Evolutionary conservation across 1,140 invertebrate species (phyloP), one percentile per base, ranked within the genome.

Genomic region (Lutraria rhynchaena): DNA sequence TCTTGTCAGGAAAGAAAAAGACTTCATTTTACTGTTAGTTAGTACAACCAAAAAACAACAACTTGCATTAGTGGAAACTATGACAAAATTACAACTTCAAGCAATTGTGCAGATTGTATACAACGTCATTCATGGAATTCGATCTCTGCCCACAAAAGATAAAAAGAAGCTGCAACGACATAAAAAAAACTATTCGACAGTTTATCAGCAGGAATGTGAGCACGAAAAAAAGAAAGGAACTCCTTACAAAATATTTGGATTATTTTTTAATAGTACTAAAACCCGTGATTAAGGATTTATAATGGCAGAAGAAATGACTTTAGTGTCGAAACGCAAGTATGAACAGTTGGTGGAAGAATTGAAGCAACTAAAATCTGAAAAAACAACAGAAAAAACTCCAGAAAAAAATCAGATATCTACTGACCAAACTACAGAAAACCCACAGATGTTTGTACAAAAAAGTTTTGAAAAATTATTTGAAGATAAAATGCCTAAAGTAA

Each of bases 101-200:
- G 60, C 49, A 11, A 9, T 78, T 31, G 53, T 67, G 33, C 49
- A 80, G 29, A 69, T 80, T 13, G 33, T 80, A 22, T 80, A 69
- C n/a, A 80, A 80, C 49, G 37, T 46, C 27, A 24, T 80, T 1
- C 29, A 41, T 13, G 76, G 65, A 9, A 57, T 17, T 31, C 7
- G 22, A 9, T 1, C 22, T 2, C 7, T 80, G 24, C 29, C 49
- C 37, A 51, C 41, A 19, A 22, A 58, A 19, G 65, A 80, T 69
- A 80, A 41, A 70, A 69, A 80, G 53, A 55, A 2, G 19, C 17
- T 80, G 46, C 33, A 44, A 41, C 29, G 37, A 27, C 17, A 58
- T 44, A 44, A 69, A 60, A 27, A 15, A 27, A 17, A 27, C 35
- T 29, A 78, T 78, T 67, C 60, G 75, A 17, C 15, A 55, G 37